Conservation (phyloP, 2,888 invertebrate species). For the Melolontha melolontha region DNA sequence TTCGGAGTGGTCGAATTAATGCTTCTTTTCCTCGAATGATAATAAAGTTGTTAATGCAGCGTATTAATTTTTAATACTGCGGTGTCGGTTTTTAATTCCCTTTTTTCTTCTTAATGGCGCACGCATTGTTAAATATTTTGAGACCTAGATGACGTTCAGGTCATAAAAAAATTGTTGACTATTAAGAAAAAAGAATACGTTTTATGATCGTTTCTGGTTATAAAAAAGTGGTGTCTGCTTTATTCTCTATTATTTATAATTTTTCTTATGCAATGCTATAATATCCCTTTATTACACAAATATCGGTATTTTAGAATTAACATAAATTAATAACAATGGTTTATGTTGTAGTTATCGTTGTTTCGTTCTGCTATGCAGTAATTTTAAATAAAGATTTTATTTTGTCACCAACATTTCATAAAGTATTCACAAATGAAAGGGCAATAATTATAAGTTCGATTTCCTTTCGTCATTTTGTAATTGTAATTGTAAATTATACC, state of each 20-base stretch:
- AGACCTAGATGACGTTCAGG: conserved; percentile 33
- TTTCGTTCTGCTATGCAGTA: too few species aligned
- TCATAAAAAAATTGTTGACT: conserved; percentile 27
- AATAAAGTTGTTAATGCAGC: conserved; percentile 31
- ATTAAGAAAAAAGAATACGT: conserved; percentile 11
- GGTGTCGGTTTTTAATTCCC: conserved; percentile 14
- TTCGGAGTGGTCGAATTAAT: conserved; percentile 34
- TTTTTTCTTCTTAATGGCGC: conserved; percentile 25
- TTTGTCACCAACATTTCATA: too few species aligned
- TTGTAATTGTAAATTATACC: too few species aligned
- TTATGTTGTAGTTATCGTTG: too few species aligned
- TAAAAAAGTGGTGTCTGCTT: not conserved
- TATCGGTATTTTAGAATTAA: conserved; percentile 1
- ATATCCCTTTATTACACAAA: not conserved
- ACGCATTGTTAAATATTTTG: conserved; percentile 41
- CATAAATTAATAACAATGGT: too few species aligned
- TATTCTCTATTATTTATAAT: too few species aligned
- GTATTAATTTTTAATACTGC: conserved; percentile 38
- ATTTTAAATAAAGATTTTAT: too few species aligned
- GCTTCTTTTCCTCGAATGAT: conserved; percentile 32
- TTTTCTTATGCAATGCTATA: too few species aligned
- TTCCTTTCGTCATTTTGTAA: too few species aligned
- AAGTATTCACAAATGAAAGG: too few species aligned
- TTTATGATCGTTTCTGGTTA: not conserved
- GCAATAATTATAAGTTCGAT: too few species aligned